Conservation (phyloP, 2,797 vertebrate species). For the Mionectes olivaceus region DNA sequence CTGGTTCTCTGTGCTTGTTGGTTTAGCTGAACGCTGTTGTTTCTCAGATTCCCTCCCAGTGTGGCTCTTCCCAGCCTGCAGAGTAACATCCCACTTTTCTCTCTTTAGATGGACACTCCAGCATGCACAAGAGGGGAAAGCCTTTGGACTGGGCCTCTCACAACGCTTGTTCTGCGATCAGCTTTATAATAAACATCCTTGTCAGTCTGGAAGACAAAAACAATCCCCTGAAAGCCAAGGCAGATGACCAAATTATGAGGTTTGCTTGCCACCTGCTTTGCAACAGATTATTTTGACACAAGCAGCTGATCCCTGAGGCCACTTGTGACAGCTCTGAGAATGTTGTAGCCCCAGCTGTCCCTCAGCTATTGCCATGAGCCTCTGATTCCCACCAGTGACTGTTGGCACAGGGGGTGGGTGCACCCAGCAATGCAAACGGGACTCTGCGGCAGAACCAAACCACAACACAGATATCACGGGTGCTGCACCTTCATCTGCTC, state of each 20-base stretch:
- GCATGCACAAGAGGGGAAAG: neutral
- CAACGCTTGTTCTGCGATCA: neutral
- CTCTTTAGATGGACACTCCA: neutral
- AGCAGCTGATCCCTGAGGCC: neutral
- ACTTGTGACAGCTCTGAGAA: neutral
- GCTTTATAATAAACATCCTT: neutral
- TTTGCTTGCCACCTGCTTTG: neutral
- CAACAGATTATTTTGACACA: neutral
- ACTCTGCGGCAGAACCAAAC: neutral
- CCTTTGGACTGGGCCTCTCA: neutral
- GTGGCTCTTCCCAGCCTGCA: neutral
- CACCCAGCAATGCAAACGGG: fast-evolving
- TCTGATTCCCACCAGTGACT: neutral
- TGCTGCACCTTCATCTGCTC: fast-evolving
- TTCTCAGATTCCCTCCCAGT: neutral
- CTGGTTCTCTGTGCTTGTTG: neutral
- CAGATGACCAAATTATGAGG: neutral
- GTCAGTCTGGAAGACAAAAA: neutral
- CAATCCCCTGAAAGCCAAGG: neutral
- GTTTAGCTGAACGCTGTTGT: neutral
- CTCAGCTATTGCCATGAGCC: neutral
- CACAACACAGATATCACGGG: neutral
- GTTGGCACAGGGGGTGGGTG: neutral
- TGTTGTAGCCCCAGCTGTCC: neutral
- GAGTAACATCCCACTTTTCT: neutral